These are phyloP conservation scores for Hymenochirus boettgeri DNA, from an alignment of 2,113 vertebrate genomes.

Conservation along the genomic window DNA sequence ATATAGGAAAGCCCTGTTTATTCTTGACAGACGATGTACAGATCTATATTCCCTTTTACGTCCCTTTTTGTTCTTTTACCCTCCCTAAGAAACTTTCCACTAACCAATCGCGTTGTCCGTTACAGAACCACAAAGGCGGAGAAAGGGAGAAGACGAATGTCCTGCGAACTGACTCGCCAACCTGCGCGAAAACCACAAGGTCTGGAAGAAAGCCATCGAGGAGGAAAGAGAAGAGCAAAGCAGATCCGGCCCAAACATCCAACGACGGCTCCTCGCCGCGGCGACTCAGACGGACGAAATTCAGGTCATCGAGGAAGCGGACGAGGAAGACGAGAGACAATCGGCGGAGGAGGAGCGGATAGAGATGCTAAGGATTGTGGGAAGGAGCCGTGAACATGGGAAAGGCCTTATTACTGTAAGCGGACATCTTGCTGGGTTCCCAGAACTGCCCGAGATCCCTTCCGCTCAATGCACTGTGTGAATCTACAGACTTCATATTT, in stretches of 20 bases:
- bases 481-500: slow-evolving; percentile 54
- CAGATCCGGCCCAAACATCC: slow-evolving; percentile 71
- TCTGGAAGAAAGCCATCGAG: slow-evolving; percentile 89
- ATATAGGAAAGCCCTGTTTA: too few relatives aligned
- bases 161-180: slow-evolving; percentile 94
- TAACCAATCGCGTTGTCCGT: slow-evolving; percentile 38
- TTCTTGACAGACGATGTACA: too few relatives aligned
- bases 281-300: slow-evolving; percentile 79
- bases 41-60: too few relatives aligned
- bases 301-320: slow-evolving; percentile 94
- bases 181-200: slow-evolving; percentile 92
- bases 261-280: slow-evolving; percentile 64
- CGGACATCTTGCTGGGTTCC: slow-evolving; percentile 65
- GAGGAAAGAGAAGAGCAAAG: slow-evolving; percentile 85
- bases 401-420: slow-evolving; percentile 92
- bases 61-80: too few relatives aligned
- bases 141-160: slow-evolving; percentile 76
- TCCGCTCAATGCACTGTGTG: slow-evolving; percentile 79
- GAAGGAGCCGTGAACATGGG: slow-evolving; percentile 44
- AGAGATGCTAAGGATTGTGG: slow-evolving; percentile 35
- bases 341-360: slow-evolving; percentile 55
- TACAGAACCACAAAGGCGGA: slow-evolving; percentile 76
- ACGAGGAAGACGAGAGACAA: slow-evolving; percentile 86
- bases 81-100: neutral
- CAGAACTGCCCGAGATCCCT: slow-evolving; percentile 59